Evolutionary conservation across 2,113 vertebrate species (phyloP).

Genomic region (Lichenostomus cassidix): DNA sequence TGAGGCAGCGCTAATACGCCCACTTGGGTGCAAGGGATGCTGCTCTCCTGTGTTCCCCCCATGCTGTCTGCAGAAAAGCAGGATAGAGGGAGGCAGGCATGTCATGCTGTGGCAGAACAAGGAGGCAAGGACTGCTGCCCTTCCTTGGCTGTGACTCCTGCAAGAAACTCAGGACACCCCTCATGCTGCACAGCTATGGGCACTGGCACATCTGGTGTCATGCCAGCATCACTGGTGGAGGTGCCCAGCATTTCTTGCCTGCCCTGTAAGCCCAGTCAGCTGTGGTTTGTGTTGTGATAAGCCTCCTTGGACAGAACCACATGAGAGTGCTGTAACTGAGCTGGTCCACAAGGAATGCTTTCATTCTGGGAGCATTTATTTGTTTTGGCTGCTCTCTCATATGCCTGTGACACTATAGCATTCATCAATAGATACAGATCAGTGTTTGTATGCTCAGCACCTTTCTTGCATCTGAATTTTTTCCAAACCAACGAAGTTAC

Average conservation of each 20-base stretch:
- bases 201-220: background rate
- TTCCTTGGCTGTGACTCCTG: background rate
- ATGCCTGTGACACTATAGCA: background rate
- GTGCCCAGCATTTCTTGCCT: background rate
- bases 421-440: constrained; percentile 11
- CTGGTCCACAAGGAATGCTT: background rate
- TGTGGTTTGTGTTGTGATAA: constrained; percentile 14
- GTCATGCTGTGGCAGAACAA: background rate
- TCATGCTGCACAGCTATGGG: fast-evolving
- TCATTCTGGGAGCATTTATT: constrained; percentile 17
- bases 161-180: background rate
- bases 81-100: background rate
- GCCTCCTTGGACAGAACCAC: background rate
- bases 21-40: background rate
- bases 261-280: background rate
- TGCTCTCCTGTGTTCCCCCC: background rate
- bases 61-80: background rate
- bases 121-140: background rate
- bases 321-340: background rate
- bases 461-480: background rate
- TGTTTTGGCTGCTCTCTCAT: constrained; percentile 13
- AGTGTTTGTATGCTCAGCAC: constrained; percentile 24
- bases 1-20: fast-evolving
- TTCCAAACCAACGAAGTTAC: constrained; percentile 34
- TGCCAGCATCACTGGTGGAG: background rate